Evolutionary conservation across 2,888 invertebrate genomes (phyloP).

Genomic region (Rhopalosiphum nymphaeae): DNA sequence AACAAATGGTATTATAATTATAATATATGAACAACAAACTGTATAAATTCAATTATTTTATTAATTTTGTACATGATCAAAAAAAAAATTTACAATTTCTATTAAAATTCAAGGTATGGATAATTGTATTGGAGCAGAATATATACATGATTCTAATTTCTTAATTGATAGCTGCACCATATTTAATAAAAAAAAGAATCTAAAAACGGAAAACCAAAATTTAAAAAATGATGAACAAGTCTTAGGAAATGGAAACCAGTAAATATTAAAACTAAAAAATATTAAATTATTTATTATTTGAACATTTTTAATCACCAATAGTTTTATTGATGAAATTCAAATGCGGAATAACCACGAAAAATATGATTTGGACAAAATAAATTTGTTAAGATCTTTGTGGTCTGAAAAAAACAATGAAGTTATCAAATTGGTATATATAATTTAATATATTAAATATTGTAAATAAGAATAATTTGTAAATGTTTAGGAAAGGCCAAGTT

Average conservation of each 20-base stretch:
- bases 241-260: neutral
- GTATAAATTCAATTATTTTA: neutral
- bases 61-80: neutral
- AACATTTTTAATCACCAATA: neutral
- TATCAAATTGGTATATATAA: neutral
- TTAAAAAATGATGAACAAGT: too few relatives aligned
- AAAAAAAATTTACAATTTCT: neutral
- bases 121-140: neutral
- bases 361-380: neutral
- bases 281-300: neutral
- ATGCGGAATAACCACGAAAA: neutral
- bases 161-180: neutral
- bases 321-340: neutral
- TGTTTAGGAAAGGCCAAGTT: neutral
- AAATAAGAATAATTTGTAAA: neutral
- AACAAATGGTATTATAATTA: neutral
- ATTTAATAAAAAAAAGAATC: neutral
- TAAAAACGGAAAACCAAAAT: neutral
- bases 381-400: neutral
- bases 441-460: too few relatives aligned
- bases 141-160: neutral
- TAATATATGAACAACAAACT: neutral
- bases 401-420: neutral
- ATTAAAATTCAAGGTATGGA: neutral
- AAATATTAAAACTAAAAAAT: neutral